A percentile compares a stretch with the other conserved stretches of the same genome.
Evolutionary conservation across 2,113 vertebrate species (phyloP).

Genomic region (Channa maculata): DNA sequence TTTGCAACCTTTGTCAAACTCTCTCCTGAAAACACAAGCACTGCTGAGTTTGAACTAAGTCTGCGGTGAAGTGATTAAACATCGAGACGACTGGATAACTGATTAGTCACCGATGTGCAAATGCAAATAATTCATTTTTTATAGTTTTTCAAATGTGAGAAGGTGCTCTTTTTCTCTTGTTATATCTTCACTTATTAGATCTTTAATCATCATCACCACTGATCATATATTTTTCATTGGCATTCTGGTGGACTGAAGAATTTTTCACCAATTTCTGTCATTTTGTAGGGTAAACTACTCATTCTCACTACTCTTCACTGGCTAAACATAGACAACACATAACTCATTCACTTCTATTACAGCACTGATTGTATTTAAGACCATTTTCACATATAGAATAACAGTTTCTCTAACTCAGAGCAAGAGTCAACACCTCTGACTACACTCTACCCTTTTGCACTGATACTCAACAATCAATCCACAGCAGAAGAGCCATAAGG

Average conservation of each 20-base stretch:
- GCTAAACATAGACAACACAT: not conserved
- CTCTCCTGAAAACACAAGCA: not conserved
- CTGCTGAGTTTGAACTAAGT: not conserved
- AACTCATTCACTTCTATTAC: not conserved
- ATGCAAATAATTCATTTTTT: not conserved
- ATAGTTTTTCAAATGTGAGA: not conserved
- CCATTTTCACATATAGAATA: not conserved
- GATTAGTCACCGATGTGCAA: not conserved
- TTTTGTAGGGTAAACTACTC: not conserved
- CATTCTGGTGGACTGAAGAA: no score
- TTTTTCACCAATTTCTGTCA: not conserved
- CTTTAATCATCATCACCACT: no score
- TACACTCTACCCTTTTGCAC: conserved; percentile 1
- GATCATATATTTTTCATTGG: no score
- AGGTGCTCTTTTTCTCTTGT: no score
- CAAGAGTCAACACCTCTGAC: not conserved
- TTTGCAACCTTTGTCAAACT: not conserved
- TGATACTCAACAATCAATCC: not conserved
- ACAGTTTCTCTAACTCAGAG: not conserved
- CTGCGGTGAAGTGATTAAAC: not conserved
- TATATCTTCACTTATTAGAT: no score
- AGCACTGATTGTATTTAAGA: not conserved
- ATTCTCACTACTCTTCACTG: no score
- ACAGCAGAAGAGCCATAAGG: not conserved
- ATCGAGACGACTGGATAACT: not conserved